These are phyloP conservation scores for Alaudala cheleensis DNA, from an alignment of 2,113 vertebrate genomes.

Conservation along the genomic window DNA sequence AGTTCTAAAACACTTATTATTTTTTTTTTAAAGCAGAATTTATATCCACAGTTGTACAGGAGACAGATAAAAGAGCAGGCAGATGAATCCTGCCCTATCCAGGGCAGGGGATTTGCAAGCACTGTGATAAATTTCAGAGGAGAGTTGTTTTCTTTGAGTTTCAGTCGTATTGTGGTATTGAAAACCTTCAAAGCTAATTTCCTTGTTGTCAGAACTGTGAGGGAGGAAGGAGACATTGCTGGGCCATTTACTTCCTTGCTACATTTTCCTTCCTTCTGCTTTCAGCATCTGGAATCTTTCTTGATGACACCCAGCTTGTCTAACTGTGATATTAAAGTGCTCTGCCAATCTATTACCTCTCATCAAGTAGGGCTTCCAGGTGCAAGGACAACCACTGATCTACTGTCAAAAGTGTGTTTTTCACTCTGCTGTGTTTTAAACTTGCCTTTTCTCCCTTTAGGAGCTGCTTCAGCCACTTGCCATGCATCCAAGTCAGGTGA, in stretches of 20 bases:
- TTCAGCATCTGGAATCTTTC: neutral
- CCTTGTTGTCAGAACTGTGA: neutral
- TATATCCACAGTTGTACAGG: neutral
- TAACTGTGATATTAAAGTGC: neutral
- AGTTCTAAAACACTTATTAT: neutral
- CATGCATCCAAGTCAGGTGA: neutral
- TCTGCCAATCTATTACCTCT: neutral
- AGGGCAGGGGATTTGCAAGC: neutral
- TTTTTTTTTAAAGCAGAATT: neutral
- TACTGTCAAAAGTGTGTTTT: neutral
- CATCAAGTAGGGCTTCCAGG: neutral
- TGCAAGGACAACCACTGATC: neutral
- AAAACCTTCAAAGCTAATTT: conserved; percentile 19
- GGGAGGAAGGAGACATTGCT: neutral
- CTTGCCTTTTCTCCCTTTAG: neutral
- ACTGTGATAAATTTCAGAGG: neutral
- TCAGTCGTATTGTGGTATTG: neutral
- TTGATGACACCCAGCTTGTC: neutral
- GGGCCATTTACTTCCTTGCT: neutral
- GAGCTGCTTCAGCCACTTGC: neutral
- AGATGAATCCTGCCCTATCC: neutral
- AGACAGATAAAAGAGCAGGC: conserved; percentile 1
- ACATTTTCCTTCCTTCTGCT: neutral
- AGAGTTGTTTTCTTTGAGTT: neutral
- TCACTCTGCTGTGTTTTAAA: neutral